Evolutionary conservation across 2,888 invertebrate genomes (phyloP), one percentile per base, ranked within the genome.

Genomic region (Lithophane socia): DNA sequence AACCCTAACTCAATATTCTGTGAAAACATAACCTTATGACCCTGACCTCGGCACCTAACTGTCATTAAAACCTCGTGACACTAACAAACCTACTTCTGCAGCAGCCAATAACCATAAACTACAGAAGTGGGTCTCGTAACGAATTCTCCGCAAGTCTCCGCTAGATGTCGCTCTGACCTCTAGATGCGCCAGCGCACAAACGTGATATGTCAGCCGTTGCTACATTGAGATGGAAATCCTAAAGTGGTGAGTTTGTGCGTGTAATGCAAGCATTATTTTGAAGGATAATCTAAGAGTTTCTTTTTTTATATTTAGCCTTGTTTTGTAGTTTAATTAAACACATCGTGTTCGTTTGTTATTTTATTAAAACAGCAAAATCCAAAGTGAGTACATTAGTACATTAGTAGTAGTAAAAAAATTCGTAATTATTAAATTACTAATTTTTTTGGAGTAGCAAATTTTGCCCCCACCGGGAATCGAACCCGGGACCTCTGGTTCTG

Each of bases 121-220:
- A 67, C 2, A 73, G 66, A 83, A 82, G 65, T 84, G 90, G 92
- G 90, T 92, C 94, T 94, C 92, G 94, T 93, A 91, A 93, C 92
- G 91, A 91, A 94, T 94, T 92, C 90, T 84, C 80, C 54, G 82
- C 85, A 82, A 87, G 91, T 86, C 89, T 79, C 77, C 64, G 86
- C 82, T 88, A 91, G 90, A 89, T 90, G 91, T 86, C 90, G 87
- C 83, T 85, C 79, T 88, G 91, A 92, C 91, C 91, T 89, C 90
- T 84, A 89, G 93, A 93, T 93, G 92, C 86, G 88, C 82, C 2
- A 49, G 87, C 85, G 85, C 85, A 75, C 56, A 84, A 89, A 90
- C 95, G 95, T 95, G 95, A 95, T 94, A 95, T 95, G 95, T 91
- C 95, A 94, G 78, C 79, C 52, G 72, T 91, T 91, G 89, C 87